phyloP scores from a whole-genome alignment of 2,888 invertebrate genomes.

The Operophtera brumata region DNA sequence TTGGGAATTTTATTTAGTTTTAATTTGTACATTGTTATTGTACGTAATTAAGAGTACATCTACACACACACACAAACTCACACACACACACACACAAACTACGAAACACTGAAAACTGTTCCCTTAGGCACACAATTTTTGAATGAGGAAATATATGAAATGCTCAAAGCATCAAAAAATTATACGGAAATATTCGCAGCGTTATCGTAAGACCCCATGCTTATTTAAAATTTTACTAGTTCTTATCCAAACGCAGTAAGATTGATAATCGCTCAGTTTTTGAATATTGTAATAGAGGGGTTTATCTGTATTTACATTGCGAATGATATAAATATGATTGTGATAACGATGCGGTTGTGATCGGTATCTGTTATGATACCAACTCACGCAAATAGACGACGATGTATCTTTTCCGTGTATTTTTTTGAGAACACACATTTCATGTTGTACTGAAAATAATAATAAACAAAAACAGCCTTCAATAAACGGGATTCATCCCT shows the following conservation, averaged over 20 bases:
- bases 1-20: no score
- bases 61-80: no score
- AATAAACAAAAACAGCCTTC: no score
- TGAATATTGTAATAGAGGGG: conserved; percentile 14
- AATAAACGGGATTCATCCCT: no score
- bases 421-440: no score
- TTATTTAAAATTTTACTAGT: conserved; percentile 2
- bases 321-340: conserved; percentile 64
- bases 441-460: no score
- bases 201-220: conserved; percentile 18
- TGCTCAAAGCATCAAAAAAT: background rate
- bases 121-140: conserved; percentile 5
- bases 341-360: conserved; percentile 55
- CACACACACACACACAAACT: no score
- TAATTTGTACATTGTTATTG: no score
- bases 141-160: conserved; percentile 11
- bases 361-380: conserved; percentile 7
- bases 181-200: conserved; percentile 14
- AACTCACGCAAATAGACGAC: conserved; percentile 11
- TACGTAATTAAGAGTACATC: no score
- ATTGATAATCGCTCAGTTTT: conserved; percentile 31
- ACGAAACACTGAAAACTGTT: conserved; percentile 1
- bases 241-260: conserved; percentile 39
- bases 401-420: background rate
- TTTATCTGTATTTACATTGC: conserved; percentile 66